Conservation (phyloP, 2,888 invertebrate genomes). For the Odontothrips loti region DNA sequence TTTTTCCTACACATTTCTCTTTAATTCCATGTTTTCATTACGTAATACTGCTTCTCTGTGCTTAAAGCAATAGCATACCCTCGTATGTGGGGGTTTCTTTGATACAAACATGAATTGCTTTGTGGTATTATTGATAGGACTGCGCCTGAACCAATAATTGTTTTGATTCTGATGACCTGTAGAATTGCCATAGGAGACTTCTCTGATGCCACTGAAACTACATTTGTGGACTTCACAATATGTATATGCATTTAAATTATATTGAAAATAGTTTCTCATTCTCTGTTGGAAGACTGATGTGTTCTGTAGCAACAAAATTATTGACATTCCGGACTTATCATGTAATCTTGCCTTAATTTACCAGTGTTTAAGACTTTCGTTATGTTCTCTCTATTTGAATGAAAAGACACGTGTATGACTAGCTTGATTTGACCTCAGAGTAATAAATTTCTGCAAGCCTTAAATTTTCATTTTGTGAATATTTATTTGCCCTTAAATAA, state of each 20-base stretch:
- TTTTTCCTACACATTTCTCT: not conserved
- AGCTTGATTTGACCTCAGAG: not conserved
- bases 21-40: not conserved
- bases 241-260: no score
- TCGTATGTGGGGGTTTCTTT: no score
- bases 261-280: not conserved
- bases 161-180: no score
- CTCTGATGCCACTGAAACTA: not conserved
- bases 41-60: not conserved
- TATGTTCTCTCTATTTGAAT: not conserved
- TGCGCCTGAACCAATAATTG: no score
- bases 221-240: not conserved
- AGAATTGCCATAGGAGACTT: not conserved
- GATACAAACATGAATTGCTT: no score
- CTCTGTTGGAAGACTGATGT: conserved; percentile 10
- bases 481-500: not conserved
- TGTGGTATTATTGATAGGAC: no score
- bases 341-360: not conserved
- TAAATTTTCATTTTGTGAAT: not conserved
- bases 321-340: not conserved
- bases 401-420: not conserved
- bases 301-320: not conserved
- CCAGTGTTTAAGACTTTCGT: not conserved
- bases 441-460: not conserved
- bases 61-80: not conserved